Percentiles rank a stretch among this genome's conserved stretches.
Conservation (phyloP, 2,113 vertebrate genomes). For the Suncus etruscus region DNA sequence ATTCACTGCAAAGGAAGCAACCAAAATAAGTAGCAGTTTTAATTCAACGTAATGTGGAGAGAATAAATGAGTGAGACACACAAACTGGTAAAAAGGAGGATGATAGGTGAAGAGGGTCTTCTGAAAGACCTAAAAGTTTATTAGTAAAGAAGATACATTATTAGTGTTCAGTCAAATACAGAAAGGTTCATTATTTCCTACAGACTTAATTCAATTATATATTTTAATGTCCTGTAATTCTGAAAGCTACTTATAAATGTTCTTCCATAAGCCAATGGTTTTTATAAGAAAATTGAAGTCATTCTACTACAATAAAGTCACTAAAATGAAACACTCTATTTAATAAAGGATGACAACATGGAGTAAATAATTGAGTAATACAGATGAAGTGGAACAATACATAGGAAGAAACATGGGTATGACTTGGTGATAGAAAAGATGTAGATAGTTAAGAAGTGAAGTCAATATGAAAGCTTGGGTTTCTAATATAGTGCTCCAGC, state of each 20-base stretch:
- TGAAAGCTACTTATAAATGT: not conserved
- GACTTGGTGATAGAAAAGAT: not conserved
- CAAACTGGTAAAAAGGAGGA: not conserved
- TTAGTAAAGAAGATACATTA: no score
- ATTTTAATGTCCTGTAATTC: not conserved
- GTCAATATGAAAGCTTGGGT: not conserved
- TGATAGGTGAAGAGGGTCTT: not conserved
- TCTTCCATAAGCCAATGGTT: not conserved
- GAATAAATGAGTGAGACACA: not conserved
- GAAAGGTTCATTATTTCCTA: not conserved
- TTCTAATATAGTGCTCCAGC: not conserved
- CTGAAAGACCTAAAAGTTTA: not conserved
- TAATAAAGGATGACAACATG: not conserved
- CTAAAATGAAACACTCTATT: not conserved
- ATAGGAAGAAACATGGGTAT: not conserved
- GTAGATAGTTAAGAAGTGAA: not conserved
- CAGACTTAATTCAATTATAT: not conserved
- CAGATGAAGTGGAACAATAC: not conserved
- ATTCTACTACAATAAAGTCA: slow-evolving; percentile 2
- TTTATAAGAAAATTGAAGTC: not conserved
- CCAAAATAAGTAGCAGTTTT: not conserved
- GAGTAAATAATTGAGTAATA: not conserved
- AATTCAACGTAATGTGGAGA: not conserved
- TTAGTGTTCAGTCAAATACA: no score
- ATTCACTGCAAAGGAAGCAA: not conserved